A percentile compares a stretch with the other conserved stretches of the same genome.
Conservation (phyloP, 2,797 vertebrate species). For the Hydrophis major region DNA sequence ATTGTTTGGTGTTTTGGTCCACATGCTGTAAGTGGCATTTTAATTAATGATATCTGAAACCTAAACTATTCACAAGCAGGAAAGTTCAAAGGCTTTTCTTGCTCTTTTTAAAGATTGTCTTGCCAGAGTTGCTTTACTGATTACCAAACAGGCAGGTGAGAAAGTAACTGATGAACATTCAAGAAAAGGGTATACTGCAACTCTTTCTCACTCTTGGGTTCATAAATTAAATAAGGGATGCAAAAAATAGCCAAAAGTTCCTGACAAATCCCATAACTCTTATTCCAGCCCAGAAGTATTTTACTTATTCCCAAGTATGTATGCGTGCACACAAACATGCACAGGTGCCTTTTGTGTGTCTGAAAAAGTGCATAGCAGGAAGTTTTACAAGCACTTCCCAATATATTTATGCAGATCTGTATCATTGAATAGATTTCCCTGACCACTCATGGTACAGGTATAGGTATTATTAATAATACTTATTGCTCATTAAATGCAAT, state of each 20-base stretch:
- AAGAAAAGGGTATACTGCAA: not conserved
- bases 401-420: not conserved
- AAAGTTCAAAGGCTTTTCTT: not conserved
- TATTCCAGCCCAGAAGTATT: not conserved
- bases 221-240: not conserved
- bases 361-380: not conserved
- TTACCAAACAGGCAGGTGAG: not conserved
- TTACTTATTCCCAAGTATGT: not conserved
- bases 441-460: not conserved
- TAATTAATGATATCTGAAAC: constrained; percentile 12
- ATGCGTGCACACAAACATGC: not conserved
- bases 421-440: not conserved
- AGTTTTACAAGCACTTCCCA: not conserved
- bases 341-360: not conserved
- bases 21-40: not conserved
- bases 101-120: not conserved
- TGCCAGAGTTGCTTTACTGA: not conserved
- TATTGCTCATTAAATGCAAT: not conserved
- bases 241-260: not conserved
- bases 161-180: not conserved
- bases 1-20: constrained; percentile 8
- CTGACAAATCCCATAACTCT: not conserved
- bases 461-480: not conserved
- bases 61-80: not conserved
- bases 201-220: not conserved